Evolutionary conservation across 2,797 vertebrate genomes (phyloP).

Genomic region (Chromis chromis): DNA sequence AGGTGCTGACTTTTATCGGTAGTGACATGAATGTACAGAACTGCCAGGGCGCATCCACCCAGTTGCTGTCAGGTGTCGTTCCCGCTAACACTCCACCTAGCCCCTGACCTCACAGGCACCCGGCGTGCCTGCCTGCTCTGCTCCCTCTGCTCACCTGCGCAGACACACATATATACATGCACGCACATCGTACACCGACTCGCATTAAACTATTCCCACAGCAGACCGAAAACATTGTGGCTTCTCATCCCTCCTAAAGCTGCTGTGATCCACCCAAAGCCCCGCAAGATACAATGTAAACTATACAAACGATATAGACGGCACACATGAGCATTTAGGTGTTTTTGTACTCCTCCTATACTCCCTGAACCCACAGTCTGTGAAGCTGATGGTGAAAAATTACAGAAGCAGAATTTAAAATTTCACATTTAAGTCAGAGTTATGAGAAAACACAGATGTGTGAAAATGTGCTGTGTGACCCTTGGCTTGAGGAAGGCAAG

Average conservation of each 20-base stretch:
- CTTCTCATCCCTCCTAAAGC: constrained; percentile 20
- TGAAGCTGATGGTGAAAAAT: constrained; percentile 54
- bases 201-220: constrained; percentile 33
- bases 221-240: constrained; percentile 27
- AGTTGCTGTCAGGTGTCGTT: constrained; percentile 82
- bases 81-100: constrained; percentile 82
- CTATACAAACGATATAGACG: not conserved
- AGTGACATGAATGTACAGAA: constrained; percentile 83
- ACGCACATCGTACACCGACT: constrained; percentile 39
- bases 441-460: constrained; percentile 60
- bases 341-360: not conserved
- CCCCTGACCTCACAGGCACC: constrained; percentile 80
- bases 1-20: constrained; percentile 79
- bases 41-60: constrained; percentile 81
- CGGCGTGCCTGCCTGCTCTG: constrained; percentile 54
- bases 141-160: constrained; percentile 61
- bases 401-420: constrained; percentile 59
- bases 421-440: constrained; percentile 69
- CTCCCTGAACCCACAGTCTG: constrained; percentile 13
- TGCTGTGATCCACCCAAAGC: constrained; percentile 22
- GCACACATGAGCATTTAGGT: constrained; percentile 22
- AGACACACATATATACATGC: constrained; percentile 41
- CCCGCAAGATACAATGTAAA: constrained; percentile 16
- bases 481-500: constrained; percentile 43
- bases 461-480: constrained; percentile 70